A percentile compares a stretch with the other conserved stretches of the same genome.
Conservation (phyloP, 2,113 vertebrate species). For the Eudyptes chrysolophus region DNA sequence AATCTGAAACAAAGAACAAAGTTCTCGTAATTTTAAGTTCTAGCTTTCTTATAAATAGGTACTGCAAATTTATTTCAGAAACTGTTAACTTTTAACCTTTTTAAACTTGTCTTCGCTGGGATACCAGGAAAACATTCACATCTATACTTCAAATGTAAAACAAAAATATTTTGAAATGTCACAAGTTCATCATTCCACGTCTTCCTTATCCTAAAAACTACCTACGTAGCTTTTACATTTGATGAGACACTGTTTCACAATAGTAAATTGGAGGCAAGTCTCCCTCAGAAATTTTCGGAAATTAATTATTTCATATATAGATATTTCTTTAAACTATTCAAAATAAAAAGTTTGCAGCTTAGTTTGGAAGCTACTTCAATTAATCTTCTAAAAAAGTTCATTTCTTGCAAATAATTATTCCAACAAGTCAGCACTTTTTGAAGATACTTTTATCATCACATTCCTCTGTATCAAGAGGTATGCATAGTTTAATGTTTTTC, state of each 20-base stretch:
- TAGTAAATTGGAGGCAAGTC: neutral
- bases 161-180: neutral
- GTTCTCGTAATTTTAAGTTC: neutral
- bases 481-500: neutral
- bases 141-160: neutral
- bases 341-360: neutral
- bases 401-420: neutral
- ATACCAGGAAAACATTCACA: neutral
- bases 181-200: neutral
- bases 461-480: neutral
- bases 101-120: neutral
- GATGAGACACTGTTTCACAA: neutral
- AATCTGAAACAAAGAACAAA: slow-evolving; percentile 79
- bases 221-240: neutral
- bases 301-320: neutral
- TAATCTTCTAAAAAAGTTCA: neutral
- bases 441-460: neutral
- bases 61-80: neutral
- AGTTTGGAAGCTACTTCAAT: neutral
- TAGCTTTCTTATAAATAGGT: neutral
- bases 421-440: neutral
- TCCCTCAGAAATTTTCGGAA: neutral
- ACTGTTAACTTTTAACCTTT: neutral
- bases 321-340: neutral
- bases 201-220: neutral